Evolutionary conservation across 2,888 invertebrate species (phyloP).

Genomic region (Drosophila colorata): DNA sequence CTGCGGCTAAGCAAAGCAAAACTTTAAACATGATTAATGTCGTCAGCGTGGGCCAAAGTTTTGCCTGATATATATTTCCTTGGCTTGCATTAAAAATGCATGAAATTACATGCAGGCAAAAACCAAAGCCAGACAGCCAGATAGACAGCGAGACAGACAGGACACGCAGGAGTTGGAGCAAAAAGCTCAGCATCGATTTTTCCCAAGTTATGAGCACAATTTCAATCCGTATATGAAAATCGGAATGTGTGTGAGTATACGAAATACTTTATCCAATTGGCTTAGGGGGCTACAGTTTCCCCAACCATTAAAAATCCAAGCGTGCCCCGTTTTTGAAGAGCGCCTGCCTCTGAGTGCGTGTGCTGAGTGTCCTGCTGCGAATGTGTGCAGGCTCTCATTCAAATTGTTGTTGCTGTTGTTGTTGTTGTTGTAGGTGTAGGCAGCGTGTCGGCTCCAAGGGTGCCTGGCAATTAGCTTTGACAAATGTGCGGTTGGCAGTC

Average conservation of each 20-base stretch:
- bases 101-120: slow-evolving; percentile 61
- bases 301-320: slow-evolving; percentile 63
- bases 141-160: neutral
- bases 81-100: slow-evolving; percentile 68
- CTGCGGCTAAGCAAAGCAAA: slow-evolving; percentile 35
- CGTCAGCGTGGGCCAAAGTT: slow-evolving; percentile 25
- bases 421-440: slow-evolving; percentile 26
- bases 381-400: slow-evolving; percentile 16
- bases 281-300: slow-evolving; percentile 5
- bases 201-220: slow-evolving; percentile 35
- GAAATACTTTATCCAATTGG: slow-evolving; percentile 51
- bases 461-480: slow-evolving; percentile 73
- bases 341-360: slow-evolving; percentile 29
- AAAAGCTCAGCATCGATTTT: slow-evolving; percentile 54
- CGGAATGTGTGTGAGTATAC: slow-evolving; percentile 12
- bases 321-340: slow-evolving; percentile 37
- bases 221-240: slow-evolving; percentile 24
- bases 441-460: slow-evolving; percentile 68
- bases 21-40: slow-evolving; percentile 72
- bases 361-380: slow-evolving; percentile 51
- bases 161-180: neutral
- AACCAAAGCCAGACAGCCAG: neutral
- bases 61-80: slow-evolving; percentile 52
- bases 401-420: slow-evolving; percentile 31
- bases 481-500: slow-evolving; percentile 71